Evolutionary conservation across 2,113 vertebrate species (phyloP), one percentile per base, ranked within the genome.

Genomic region (Elephantulus edwardii): DNA sequence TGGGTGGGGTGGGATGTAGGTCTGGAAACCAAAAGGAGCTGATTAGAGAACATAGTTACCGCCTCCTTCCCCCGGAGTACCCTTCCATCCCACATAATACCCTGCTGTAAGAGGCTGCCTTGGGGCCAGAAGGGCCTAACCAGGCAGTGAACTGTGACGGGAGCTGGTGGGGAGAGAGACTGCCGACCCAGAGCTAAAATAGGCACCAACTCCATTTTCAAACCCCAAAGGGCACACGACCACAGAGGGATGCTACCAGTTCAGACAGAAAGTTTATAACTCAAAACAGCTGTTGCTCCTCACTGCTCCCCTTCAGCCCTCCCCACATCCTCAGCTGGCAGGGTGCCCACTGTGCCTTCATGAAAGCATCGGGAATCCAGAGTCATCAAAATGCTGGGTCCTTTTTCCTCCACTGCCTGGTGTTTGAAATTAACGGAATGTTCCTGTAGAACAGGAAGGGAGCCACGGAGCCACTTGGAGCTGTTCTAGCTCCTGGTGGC

Each of bases 171-270:
- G 50, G 60, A 68, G 66, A 89, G 77, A 93, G 62, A 77, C 64
- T 68, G 78, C 82, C 86, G 94, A 88, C 90, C 80, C 88, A 68
- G 88, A 94, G 77, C 85, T 76, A 92, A 96, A 93, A 92, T 86
- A 92, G 94, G 70, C 70, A 82, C 83, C 86, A 56, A 20, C 88
- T 88, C 83, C 88, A 72, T 88, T 83, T 91, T 88, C 90, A 95
- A 86, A 88, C 89, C 90, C 93, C 90, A 83, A 20, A 79, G 79
- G 83, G 83, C 30, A 56, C 80, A 76, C 82, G 60, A 68, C 88
- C 90, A 26, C 86, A 77, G 92, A 26, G 86, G 54, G 86, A 86
- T 83, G 83, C 90, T 92, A 66, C 93, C 75, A 89, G 88, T 70
- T 92, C 71, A 88, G 86, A 83, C 74, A 85, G 87, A 82, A 75